Evolutionary conservation across 2,113 vertebrate genomes (phyloP).

Genomic region (Oncorhynchus masou): DNA sequence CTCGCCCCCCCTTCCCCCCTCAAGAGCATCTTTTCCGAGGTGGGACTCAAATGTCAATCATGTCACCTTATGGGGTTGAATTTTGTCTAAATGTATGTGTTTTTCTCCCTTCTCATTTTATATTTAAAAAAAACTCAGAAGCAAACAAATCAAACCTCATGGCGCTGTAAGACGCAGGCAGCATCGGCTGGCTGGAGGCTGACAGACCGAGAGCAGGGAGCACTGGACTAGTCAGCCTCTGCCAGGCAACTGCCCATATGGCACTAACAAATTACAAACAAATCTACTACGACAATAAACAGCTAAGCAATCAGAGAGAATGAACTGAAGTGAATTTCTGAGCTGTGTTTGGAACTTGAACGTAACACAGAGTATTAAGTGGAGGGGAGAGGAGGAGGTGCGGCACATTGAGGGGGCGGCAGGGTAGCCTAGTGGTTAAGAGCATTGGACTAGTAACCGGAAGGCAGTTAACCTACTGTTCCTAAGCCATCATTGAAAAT

Average conservation of each 20-base stretch:
- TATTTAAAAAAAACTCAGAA: slow-evolving; percentile 66
- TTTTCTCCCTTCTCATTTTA: slow-evolving; percentile 19
- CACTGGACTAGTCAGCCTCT: slow-evolving; percentile 7
- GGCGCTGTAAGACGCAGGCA: slow-evolving; percentile 44
- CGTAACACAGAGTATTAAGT: slow-evolving; percentile 19
- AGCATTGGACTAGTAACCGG: too few relatives aligned
- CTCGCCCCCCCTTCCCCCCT: neutral
- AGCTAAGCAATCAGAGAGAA: slow-evolving; percentile 15
- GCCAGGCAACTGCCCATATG: slow-evolving; percentile 11
- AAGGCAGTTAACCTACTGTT: too few relatives aligned
- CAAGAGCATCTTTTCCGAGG: slow-evolving; percentile 9
- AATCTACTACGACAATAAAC: slow-evolving; percentile 3
- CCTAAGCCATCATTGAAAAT: too few relatives aligned
- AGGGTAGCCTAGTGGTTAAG: too few relatives aligned
- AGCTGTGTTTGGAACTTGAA: neutral
- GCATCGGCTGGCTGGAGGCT: neutral
- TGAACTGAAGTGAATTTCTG: slow-evolving; percentile 5
- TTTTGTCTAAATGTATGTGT: slow-evolving; percentile 26
- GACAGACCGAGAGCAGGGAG: slow-evolving; percentile 4
- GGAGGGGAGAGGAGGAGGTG: neutral
- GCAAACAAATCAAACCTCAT: slow-evolving; percentile 69
- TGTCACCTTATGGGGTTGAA: neutral
- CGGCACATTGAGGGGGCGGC: too few relatives aligned
- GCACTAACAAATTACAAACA: slow-evolving; percentile 15
- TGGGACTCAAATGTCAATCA: slow-evolving; percentile 29